Percentiles rank a stretch among this genome's conserved stretches.
phyloP scores from a whole-genome alignment of 1,140 invertebrate genomes.

The Papilio helenus region DNA sequence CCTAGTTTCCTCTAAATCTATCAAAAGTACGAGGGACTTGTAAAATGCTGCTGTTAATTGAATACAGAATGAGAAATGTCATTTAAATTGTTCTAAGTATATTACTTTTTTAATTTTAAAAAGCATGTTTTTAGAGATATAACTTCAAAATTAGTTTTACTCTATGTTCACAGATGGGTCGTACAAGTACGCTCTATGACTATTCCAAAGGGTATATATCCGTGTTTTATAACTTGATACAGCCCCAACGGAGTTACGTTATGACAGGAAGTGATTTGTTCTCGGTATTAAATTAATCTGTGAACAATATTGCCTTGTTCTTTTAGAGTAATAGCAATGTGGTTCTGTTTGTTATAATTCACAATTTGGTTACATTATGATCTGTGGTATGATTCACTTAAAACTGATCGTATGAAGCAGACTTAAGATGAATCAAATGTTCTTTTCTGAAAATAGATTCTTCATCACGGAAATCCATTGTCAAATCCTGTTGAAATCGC shows the following conservation, averaged over 20 bases:
- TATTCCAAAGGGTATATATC: background rate
- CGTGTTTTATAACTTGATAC: constrained; percentile 29
- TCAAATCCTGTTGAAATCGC: background rate
- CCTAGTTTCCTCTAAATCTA: too few relatives aligned
- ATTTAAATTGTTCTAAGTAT: too few relatives aligned
- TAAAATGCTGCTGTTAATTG: too few relatives aligned
- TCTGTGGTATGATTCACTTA: background rate
- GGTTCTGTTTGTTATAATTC: background rate
- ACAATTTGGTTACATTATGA: background rate
- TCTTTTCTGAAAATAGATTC: background rate
- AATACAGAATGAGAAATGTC: too few relatives aligned
- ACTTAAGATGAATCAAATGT: too few relatives aligned
- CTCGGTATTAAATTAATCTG: constrained; percentile 3
- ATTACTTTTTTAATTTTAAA: too few relatives aligned
- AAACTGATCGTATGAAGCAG: too few relatives aligned
- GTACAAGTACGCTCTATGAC: background rate
- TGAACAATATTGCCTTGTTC: constrained; percentile 1
- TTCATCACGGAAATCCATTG: background rate
- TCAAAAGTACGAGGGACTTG: too few relatives aligned
- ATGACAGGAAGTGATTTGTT: constrained; percentile 56
- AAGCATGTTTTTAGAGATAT: too few relatives aligned
- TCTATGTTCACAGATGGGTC: too few relatives aligned
- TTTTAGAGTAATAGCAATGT: constrained; percentile 32
- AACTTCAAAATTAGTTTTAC: too few relatives aligned
- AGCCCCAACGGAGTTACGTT: constrained; percentile 49